Base-by-base conservation (phyloP, 2,113 vertebrate genomes). In the Benthochromis sp. region DNA sequence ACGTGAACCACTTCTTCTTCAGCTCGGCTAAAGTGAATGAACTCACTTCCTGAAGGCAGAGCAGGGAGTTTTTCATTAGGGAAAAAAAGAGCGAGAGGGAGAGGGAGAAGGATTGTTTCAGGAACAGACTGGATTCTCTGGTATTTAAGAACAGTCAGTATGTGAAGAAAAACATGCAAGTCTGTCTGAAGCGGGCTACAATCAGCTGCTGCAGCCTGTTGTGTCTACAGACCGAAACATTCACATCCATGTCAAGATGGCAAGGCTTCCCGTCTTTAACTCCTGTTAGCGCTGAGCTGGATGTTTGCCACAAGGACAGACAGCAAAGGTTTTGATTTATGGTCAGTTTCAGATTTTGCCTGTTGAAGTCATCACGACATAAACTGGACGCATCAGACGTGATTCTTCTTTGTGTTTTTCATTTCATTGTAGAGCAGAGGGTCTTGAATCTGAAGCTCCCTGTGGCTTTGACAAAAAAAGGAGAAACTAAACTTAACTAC, bases 11-110 rank as follows among this genome's bases (percentile, higher is more conserved):
- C 82, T 71, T 84, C 43, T 53, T 8, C 36, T 73, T 78, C 76
- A 5, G 53, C 71, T 78, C 14, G 14, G 80, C 59, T 63, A 31
- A 69, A 84, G 83, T 89, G 87, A 73, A 91, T 88, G 88, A 82
- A 69, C 84, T 90, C 89, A 76, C 85, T 90, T 92, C 90, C 87
- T 86, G 86, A 55, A 73, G 71, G 55, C 11, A 45, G 17, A 54
- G 2, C 61, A 5, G n/a, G 55, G 47, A 5, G 34, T 87, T 71
- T 21, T 63, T 76, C 24, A 76, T 47, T 29, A 47, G 40, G 21
- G 21, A 1, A 29, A 19, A 71, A 59, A 21, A 27, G 8, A 1
- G 29, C 1, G 19, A 12, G 61, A 3, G 19, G 1, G 10, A 66
- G 34, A 13, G 19, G 1, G 10, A 66, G 34, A 13, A 13, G 16